A percentile compares a stretch with the other conserved stretches of the same genome.
Evolutionary conservation across 1,140 invertebrate species (phyloP).

Genomic region (Maconellicoccus hirsutus): DNA sequence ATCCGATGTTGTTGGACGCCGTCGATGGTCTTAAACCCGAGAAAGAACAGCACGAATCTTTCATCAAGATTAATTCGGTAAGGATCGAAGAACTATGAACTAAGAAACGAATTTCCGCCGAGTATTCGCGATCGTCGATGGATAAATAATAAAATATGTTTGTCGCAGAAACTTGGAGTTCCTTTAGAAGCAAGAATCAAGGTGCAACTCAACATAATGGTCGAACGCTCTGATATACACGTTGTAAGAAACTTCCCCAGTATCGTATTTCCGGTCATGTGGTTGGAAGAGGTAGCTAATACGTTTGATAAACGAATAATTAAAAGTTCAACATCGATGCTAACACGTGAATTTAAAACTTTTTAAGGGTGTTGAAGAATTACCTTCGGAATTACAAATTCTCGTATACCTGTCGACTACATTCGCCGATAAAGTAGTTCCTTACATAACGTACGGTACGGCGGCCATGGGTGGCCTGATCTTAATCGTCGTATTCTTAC

Average conservation of each 20-base stretch:
- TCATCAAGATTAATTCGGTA: slow-evolving; percentile 79
- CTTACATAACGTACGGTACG: slow-evolving; percentile 54
- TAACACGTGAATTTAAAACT: not conserved
- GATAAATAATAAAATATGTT: not conserved
- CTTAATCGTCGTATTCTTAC: slow-evolving; percentile 51
- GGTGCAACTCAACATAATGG: slow-evolving; percentile 68
- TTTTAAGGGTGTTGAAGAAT: slow-evolving; percentile 58
- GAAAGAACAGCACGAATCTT: slow-evolving; percentile 57
- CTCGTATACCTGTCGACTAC: slow-evolving; percentile 62
- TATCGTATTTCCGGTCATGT: slow-evolving; percentile 75
- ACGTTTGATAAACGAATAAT: slow-evolving; percentile 31
- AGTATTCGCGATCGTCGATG: too few species aligned
- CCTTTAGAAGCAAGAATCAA: slow-evolving; percentile 68
- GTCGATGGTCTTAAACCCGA: slow-evolving; percentile 63
- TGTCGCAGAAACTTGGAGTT: slow-evolving; percentile 67
- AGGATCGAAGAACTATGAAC: slow-evolving; percentile 33
- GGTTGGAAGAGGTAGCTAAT: slow-evolving; percentile 80
- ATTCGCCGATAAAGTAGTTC: slow-evolving; percentile 52
- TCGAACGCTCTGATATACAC: slow-evolving; percentile 54
- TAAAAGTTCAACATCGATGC: not conserved
- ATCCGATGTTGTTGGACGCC: slow-evolving; percentile 52
- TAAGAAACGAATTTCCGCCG: not conserved
- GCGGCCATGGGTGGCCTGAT: slow-evolving; percentile 52
- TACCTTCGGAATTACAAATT: slow-evolving; percentile 51
- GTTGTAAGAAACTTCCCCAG: slow-evolving; percentile 61